Percentiles rank a stretch among this genome's conserved stretches.
Evolutionary conservation across 2,888 invertebrate genomes (phyloP).

Genomic region (Cerastis rubricosa): DNA sequence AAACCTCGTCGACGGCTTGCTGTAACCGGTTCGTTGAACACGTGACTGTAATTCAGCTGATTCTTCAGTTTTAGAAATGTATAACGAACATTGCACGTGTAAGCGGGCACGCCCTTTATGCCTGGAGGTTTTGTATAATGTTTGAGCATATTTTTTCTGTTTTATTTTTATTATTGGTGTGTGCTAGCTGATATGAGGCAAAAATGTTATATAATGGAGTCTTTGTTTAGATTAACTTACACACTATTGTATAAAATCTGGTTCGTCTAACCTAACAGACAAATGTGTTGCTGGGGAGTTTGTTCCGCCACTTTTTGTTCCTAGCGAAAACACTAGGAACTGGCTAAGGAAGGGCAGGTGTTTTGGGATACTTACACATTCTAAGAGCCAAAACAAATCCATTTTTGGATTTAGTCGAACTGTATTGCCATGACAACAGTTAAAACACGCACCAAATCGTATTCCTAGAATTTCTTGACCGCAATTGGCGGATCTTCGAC

Average conservation of each 20-base stretch:
- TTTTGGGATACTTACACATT: neutral
- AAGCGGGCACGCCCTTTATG: neutral
- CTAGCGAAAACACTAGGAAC: neutral
- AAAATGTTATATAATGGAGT: too few relatives aligned
- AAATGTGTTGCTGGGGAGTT: neutral
- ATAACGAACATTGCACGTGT: neutral
- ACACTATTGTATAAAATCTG: neutral
- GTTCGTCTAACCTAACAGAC: neutral
- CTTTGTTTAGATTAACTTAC: neutral
- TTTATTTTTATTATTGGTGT: too few relatives aligned
- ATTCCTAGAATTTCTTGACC: too few relatives aligned
- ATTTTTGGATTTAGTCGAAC: too few relatives aligned
- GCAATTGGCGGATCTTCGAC: too few relatives aligned
- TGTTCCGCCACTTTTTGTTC: neutral
- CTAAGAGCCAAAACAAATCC: too few relatives aligned
- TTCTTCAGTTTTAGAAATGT: slow-evolving; percentile 18
- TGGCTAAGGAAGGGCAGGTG: neutral
- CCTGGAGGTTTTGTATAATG: neutral
- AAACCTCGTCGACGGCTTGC: slow-evolving; percentile 21
- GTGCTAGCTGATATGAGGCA: too few relatives aligned
- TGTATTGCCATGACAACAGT: too few relatives aligned
- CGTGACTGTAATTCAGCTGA: slow-evolving; percentile 51
- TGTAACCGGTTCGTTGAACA: slow-evolving; percentile 64
- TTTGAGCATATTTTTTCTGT: too few relatives aligned
- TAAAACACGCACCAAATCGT: too few relatives aligned